Conservation (phyloP, 2,888 invertebrate species). For the Phyto melanocephala region DNA sequence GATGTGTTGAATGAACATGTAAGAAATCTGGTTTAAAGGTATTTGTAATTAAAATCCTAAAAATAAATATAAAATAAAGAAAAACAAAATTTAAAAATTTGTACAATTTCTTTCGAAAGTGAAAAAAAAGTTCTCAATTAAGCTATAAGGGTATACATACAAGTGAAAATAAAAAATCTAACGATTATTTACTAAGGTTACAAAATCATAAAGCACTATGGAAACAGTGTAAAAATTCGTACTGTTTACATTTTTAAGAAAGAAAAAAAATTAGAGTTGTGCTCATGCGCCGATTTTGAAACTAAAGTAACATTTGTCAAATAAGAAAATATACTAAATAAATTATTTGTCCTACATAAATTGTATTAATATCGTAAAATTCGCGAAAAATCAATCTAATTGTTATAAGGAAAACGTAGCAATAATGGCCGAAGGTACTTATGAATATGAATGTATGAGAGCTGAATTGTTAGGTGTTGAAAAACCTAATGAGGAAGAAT, state of each 20-base stretch:
- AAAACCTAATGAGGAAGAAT: constrained; percentile 84
- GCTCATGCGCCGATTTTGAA: constrained; percentile 54
- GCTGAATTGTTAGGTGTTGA: constrained; percentile 88
- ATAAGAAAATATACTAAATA: constrained; percentile 36
- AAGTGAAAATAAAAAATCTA: too few relatives aligned
- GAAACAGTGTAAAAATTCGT: constrained; percentile 37
- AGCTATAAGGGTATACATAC: too few relatives aligned
- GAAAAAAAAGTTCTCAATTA: too few relatives aligned
- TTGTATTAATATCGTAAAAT: constrained; percentile 8
- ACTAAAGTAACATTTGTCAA: constrained; percentile 33
- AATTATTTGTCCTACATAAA: constrained; percentile 30
- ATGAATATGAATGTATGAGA: constrained; percentile 88
- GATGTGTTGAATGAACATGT: constrained; percentile 68
- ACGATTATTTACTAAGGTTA: too few relatives aligned
- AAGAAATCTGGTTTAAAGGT: not conserved
- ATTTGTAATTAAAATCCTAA: not conserved
- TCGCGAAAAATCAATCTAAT: constrained; percentile 52
- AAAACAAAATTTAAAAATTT: not conserved
- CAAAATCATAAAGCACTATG: not conserved
- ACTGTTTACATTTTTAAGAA: constrained; percentile 34
- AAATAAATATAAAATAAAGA: not conserved
- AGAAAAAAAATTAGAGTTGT: constrained; percentile 8
- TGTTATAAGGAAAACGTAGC: not conserved
- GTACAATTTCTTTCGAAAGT: too few relatives aligned
- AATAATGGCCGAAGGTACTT: constrained; percentile 81